Conservation (phyloP, 2,797 vertebrate species). For the Rousettus madagascariensis region DNA sequence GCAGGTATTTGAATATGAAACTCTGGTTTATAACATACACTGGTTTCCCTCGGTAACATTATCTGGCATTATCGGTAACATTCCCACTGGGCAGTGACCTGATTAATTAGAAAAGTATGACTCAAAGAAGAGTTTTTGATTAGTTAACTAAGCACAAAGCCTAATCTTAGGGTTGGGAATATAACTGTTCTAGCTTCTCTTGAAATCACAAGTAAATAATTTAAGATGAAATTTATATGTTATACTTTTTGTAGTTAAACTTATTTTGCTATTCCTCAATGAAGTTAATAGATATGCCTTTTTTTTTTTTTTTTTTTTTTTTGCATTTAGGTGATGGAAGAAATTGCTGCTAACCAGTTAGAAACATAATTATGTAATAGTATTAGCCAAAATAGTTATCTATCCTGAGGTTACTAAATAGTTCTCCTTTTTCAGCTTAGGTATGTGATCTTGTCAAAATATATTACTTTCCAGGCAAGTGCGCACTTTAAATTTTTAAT, state of each 20-base stretch:
- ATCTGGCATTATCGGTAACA: neutral
- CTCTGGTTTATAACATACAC: neutral
- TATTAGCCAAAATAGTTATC: conserved; percentile 14
- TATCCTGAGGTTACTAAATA: neutral
- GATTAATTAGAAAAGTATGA: neutral
- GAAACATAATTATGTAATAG: neutral
- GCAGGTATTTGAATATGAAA: neutral
- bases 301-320: conserved; percentile 39
- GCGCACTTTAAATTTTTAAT: conserved; percentile 10
- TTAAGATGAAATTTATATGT: conserved; percentile 16
- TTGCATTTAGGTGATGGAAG: neutral
- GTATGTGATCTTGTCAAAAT: neutral
- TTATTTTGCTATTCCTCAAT: neutral
- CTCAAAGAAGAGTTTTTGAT: conserved; percentile 7
- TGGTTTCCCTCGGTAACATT: neutral
- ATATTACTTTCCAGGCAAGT: neutral
- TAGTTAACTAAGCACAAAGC: neutral
- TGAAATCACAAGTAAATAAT: conserved; percentile 22
- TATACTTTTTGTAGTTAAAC: neutral
- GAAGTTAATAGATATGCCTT: neutral
- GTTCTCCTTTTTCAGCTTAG: neutral
- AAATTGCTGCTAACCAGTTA: neutral
- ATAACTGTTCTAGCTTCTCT: neutral
- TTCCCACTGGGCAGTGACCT: neutral
- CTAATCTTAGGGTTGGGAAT: neutral